These are phyloP conservation scores for zebrafish (Danio rerio) DNA, from an alignment of 2,113 vertebrate species.

Conservation along the genomic window DNA sequence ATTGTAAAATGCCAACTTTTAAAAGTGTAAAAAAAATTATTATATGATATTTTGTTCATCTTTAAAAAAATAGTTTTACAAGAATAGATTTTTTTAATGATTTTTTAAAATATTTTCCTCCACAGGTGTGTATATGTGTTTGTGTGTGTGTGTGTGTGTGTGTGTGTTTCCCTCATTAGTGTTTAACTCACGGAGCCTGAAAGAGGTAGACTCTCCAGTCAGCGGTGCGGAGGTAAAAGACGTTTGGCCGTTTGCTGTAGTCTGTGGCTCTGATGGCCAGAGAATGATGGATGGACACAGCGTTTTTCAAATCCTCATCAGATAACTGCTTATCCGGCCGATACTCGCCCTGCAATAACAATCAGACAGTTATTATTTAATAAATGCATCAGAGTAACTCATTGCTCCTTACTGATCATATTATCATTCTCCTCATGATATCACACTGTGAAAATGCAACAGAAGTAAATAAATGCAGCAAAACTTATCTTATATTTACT, in stretches of 20 bases:
- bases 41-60: no score
- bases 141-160: no score
- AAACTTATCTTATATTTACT: no score
- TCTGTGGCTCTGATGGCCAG: constrained; percentile 90
- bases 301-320: constrained; percentile 93
- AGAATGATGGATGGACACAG: constrained; percentile 93
- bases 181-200: constrained; percentile 87
- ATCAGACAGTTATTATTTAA: no score
- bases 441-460: neutral
- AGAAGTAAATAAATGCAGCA: no score
- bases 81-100: no score
- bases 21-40: no score
- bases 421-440: neutral
- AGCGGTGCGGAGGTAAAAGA: constrained; percentile 97
- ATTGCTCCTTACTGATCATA: neutral
- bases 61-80: no score
- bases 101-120: no score
- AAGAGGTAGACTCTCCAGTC: constrained; percentile 98
- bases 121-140: no score
- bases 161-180: neutral
- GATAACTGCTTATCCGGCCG: constrained; percentile 86
- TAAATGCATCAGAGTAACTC: neutral
- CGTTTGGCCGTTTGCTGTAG: constrained; percentile 94
- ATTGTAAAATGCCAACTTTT: no score
- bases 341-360: constrained; percentile 85